These are phyloP conservation scores for Pomacea maculata DNA, from an alignment of 1,140 invertebrate species.

Conservation along the genomic window DNA sequence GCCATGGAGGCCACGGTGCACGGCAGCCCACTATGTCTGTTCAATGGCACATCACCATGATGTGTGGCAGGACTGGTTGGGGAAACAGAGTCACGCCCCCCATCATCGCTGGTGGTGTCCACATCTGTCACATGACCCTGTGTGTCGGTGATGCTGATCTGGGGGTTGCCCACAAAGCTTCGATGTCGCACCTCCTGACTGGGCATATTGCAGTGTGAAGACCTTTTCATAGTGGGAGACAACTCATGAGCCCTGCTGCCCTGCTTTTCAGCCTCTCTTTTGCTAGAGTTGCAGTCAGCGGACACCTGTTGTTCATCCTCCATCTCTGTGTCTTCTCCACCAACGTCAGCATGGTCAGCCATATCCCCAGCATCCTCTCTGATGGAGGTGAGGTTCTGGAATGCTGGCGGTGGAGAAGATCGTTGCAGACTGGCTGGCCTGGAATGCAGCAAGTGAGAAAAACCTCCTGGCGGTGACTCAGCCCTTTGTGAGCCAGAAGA, in stretches of 20 bases:
- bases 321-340: conserved; percentile 33
- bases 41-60: conserved; percentile 2
- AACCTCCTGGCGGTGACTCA: neutral
- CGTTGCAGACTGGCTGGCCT: conserved; percentile 38
- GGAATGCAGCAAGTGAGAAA: conserved; percentile 16
- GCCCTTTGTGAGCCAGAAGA: neutral
- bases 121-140: conserved; percentile 75
- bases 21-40: conserved; percentile 4
- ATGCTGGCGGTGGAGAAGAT: conserved; percentile 55
- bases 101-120: conserved; percentile 76
- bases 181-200: conserved; percentile 1
- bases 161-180: conserved; percentile 69
- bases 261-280: neutral
- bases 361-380: conserved; percentile 72
- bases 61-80: conserved; percentile 5
- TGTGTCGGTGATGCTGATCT: conserved; percentile 89
- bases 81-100: conserved; percentile 21
- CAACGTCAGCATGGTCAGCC: conserved; percentile 33
- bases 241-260: neutral
- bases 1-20: conserved; percentile 1
- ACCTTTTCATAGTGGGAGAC: neutral
- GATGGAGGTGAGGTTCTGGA: conserved; percentile 83
- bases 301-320: conserved; percentile 39
- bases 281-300: conserved; percentile 1
- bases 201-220: neutral